These are phyloP conservation scores for Sminthopsis crassicaudata DNA, from an alignment of 2,113 vertebrate genomes.

Conservation along the genomic window DNA sequence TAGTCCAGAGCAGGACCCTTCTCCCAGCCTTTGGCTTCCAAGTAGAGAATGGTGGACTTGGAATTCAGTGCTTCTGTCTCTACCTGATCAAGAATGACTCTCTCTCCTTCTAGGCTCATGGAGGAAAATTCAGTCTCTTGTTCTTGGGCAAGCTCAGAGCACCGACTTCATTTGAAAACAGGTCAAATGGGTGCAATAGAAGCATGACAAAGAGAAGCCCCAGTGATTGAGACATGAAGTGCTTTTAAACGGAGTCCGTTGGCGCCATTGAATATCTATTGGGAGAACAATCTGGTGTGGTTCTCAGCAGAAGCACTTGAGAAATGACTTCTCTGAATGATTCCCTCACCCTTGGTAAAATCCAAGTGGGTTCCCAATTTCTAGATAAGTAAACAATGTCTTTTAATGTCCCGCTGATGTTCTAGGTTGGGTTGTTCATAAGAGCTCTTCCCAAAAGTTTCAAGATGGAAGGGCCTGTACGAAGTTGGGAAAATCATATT, in stretches of 20 bases:
- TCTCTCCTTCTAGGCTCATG: not conserved
- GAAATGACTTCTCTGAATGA: not conserved
- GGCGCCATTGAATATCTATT: not conserved
- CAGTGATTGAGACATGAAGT: not conserved
- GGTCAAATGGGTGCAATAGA: not conserved
- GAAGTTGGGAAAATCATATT: not conserved
- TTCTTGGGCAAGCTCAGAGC: not conserved
- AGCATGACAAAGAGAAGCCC: not conserved
- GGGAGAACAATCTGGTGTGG: not conserved
- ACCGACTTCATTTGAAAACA: not conserved
- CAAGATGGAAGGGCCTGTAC: not conserved
- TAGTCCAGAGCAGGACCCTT: not conserved
- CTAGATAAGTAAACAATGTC: too few species aligned
- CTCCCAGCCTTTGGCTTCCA: not conserved
- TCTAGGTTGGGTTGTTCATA: not conserved
- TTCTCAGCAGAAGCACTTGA: not conserved
- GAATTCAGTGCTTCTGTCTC: not conserved
- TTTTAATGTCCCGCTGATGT: not conserved
- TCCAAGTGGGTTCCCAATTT: not conserved
- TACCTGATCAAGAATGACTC: not conserved
- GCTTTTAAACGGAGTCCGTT: not conserved
- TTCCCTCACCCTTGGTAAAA: not conserved
- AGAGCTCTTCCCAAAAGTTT: not conserved
- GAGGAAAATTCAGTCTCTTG: not conserved
- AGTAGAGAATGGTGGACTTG: not conserved